phyloP scores from a whole-genome alignment of 2,888 invertebrate genomes.

The Scaptomyza cyrtandrae region DNA sequence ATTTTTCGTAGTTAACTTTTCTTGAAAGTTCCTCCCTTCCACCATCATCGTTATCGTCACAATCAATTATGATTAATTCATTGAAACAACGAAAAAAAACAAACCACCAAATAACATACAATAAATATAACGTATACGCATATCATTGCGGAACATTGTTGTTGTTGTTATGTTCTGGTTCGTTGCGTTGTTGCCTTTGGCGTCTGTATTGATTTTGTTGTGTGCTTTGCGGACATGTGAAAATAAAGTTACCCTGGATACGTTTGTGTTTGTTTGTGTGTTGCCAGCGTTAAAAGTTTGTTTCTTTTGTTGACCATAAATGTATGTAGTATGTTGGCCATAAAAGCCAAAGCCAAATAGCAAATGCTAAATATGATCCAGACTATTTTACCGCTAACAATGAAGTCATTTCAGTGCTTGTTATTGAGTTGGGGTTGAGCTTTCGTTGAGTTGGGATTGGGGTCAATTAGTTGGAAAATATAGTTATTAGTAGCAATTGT shows the following conservation, averaged over 20 bases:
- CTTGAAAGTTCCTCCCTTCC: background rate
- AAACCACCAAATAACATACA: background rate
- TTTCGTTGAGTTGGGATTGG: background rate
- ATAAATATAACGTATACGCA: constrained; percentile 5
- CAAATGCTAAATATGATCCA: constrained; percentile 8
- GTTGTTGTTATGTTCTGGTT: constrained; percentile 13
- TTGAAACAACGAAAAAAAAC: background rate
- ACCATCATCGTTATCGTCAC: too few species aligned
- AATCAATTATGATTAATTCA: constrained; percentile 8
- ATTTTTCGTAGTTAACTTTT: background rate
- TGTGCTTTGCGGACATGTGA: constrained; percentile 37
- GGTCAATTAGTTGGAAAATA: constrained; percentile 27
- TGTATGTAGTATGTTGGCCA: constrained; percentile 20
- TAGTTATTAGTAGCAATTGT: constrained; percentile 24
- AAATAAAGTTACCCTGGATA: constrained; percentile 50
- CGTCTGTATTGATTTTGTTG: constrained; percentile 52
- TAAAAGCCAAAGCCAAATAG: constrained; percentile 27
- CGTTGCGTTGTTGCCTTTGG: constrained; percentile 9
- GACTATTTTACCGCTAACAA: constrained; percentile 41
- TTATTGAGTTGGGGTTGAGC: background rate
- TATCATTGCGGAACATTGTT: constrained; percentile 1
- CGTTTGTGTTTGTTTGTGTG: constrained; percentile 44
- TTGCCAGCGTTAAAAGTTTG: constrained; percentile 33
- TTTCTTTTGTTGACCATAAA: background rate
- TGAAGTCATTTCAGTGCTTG: constrained; percentile 46